Evolutionary conservation across 2,113 vertebrate genomes (phyloP).

Genomic region (Gopherus flavomarginatus): DNA sequence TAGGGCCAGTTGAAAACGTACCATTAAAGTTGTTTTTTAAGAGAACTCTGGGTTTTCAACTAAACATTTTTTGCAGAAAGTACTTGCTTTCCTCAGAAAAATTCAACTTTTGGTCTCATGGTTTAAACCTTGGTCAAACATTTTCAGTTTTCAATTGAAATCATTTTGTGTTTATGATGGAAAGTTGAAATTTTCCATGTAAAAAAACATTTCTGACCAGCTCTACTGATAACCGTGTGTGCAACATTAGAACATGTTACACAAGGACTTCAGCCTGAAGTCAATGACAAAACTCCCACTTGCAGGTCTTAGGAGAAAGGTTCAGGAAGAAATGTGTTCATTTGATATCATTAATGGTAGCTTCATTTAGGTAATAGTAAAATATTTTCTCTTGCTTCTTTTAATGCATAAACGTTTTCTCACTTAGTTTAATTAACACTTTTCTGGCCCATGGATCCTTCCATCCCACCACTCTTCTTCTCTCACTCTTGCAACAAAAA

Average conservation of each 20-base stretch:
- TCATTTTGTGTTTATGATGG: neutral
- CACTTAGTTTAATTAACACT: neutral
- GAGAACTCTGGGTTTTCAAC: neutral
- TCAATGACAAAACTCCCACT: neutral
- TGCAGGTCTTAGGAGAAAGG: fast-evolving
- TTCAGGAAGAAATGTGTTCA: neutral
- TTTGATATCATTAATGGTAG: neutral
- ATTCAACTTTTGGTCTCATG: neutral
- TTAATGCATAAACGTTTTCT: neutral
- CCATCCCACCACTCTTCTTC: neutral
- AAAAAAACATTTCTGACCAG: neutral
- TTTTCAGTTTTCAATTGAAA: neutral
- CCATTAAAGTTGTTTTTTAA: fast-evolving
- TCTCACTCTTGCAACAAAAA: neutral
- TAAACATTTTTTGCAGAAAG: neutral
- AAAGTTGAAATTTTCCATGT: neutral
- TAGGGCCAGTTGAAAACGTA: neutral
- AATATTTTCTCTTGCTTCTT: neutral
- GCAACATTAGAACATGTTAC: neutral
- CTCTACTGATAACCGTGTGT: fast-evolving
- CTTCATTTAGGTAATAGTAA: neutral
- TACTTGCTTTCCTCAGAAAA: neutral
- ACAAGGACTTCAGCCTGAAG: neutral
- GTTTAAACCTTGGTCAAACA: neutral
- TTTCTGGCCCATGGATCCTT: neutral